Base-by-base conservation (phyloP, 2,888 invertebrate species). In the Branchipolynoe longqiensis region DNA sequence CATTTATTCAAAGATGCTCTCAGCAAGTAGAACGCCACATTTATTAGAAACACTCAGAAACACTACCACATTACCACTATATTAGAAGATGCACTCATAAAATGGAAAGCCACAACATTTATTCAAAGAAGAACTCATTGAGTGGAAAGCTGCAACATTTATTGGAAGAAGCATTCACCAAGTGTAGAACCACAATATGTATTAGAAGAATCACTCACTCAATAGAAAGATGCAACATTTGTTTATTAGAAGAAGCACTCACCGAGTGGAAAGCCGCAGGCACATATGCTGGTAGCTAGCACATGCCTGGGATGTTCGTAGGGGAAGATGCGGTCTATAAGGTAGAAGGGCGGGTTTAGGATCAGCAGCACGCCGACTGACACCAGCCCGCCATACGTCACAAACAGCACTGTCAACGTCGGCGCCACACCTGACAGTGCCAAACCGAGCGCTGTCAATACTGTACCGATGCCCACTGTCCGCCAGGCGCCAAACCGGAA, bases 261-360 rank as follows among this genome's bases (percentile, higher is more conserved):
- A 89, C 89, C 89, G 6, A 89, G 62, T 6, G 89, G 89, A 40
- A 87, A 87, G 12, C 86, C 89, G 40, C 88, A 88, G 56, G 88
- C 88, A 82, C 86, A 87, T 58, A 89, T 85, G 58, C 89, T 89
- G 40, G 89, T 89, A 28, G 89, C 87, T 18, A 89, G 86, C 8
- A 89, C 88, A 64, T 89, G 88, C 14, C 86, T 64, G 8, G 85
- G 88, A 48, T 89, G 89, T 18, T 87, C 56, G 59, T 86, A 86
- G 31, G 89, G 89, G 74, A 88, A 89, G 82, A 88, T 85, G 28
- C 85, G 85, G 54, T 89, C 88, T 18, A 89, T 82, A 40, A 89
- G 84, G 58, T 64, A 87, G 86, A 87, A 89, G 14, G 89, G 89
- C 12, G 89, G 85, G 58, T 89, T 87, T 74, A 89, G 81, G 38